phyloP scores from a whole-genome alignment of 1,140 invertebrate genomes.

The Liolophura sinensis region DNA sequence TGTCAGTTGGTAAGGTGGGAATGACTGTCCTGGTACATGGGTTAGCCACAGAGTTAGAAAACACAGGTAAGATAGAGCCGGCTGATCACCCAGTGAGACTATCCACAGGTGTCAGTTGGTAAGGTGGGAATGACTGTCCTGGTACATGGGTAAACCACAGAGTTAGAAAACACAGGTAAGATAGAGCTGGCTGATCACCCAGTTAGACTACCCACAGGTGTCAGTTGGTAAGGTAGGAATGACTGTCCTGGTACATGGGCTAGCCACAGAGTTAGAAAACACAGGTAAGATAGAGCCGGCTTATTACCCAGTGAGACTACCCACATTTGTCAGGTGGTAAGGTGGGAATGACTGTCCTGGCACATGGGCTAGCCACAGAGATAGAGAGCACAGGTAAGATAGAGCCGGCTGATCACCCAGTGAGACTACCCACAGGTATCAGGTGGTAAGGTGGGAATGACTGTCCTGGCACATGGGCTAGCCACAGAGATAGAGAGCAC shows the following conservation, averaged over 20 bases:
- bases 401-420: too few relatives aligned
- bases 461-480: slow-evolving; percentile 37
- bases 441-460: slow-evolving; percentile 48
- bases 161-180: too few relatives aligned
- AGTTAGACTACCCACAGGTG: too few relatives aligned
- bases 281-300: too few relatives aligned
- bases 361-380: slow-evolving; percentile 42
- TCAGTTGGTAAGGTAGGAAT: slow-evolving; percentile 42
- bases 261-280: slow-evolving; percentile 34
- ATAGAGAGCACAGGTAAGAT: slow-evolving; percentile 34
- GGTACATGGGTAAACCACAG: too few relatives aligned
- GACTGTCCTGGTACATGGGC: slow-evolving; percentile 38
- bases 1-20: slow-evolving; percentile 40
- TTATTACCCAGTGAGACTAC: too few relatives aligned
- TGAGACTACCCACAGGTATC: too few relatives aligned
- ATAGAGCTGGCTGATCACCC: too few relatives aligned
- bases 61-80: slow-evolving; percentile 40
- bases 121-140: too few relatives aligned
- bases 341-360: slow-evolving; percentile 39
- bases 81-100: too few relatives aligned
- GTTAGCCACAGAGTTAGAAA: slow-evolving; percentile 34
- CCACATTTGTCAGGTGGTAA: too few relatives aligned
- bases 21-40: slow-evolving; percentile 43
- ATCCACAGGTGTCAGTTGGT: too few relatives aligned
- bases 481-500: slow-evolving; percentile 36